These are phyloP conservation scores for Tragopan temminckii DNA, from an alignment of 2,797 vertebrate genomes.

Conservation along the genomic window DNA sequence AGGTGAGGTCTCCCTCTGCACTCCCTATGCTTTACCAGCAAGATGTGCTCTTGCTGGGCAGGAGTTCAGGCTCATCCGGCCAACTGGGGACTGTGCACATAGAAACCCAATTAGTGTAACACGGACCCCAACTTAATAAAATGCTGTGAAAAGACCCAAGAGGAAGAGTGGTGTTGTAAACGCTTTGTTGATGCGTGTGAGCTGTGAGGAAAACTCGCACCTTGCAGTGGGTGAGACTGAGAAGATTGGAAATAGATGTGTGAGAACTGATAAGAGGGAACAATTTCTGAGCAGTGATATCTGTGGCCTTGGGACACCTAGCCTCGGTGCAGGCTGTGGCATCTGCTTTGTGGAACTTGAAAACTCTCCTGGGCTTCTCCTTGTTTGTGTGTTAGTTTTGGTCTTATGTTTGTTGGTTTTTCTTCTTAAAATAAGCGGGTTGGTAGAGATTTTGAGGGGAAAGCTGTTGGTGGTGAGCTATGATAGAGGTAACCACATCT, in stretches of 20 bases:
- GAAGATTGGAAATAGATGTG: background rate
- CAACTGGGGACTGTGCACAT: background rate
- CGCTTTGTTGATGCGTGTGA: background rate
- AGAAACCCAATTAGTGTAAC: background rate
- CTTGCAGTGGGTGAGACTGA: background rate
- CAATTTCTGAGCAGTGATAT: background rate
- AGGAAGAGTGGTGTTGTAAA: background rate
- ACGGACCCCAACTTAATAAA: fast-evolving
- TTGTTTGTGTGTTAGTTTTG: background rate
- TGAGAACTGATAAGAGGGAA: background rate
- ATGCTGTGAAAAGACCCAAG: fast-evolving
- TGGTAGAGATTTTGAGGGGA: background rate
- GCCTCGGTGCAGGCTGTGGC: background rate
- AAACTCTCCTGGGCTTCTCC: background rate
- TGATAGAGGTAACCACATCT: background rate
- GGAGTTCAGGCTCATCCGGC: background rate
- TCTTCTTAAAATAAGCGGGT: background rate
- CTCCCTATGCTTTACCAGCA: background rate
- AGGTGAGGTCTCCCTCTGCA: background rate
- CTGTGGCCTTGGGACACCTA: background rate
- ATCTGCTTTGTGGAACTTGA: too few relatives aligned
- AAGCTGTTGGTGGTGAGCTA: background rate
- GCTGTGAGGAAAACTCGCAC: background rate
- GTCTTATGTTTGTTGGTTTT: background rate
- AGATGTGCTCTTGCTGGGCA: background rate